phyloP scores from a whole-genome alignment of 2,113 vertebrate genomes.

The Setophaga kirtlandii region DNA sequence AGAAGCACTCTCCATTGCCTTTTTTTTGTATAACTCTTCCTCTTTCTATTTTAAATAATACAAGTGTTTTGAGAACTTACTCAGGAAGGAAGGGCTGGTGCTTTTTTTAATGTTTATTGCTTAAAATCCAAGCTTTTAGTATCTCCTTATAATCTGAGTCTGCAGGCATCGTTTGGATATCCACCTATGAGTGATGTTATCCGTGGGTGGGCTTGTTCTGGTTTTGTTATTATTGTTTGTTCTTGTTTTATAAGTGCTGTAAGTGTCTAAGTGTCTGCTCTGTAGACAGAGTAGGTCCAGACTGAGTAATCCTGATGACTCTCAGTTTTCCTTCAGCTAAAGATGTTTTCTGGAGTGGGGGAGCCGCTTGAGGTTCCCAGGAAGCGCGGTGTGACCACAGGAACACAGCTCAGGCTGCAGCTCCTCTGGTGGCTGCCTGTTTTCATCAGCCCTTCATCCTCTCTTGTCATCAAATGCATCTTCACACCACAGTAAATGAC shows the following conservation, averaged over 20 bases:
- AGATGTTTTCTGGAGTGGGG: background rate
- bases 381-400: fast-evolving
- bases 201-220: background rate
- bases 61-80: background rate
- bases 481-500: background rate
- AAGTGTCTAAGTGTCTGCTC: background rate
- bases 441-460: background rate
- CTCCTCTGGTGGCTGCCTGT: background rate
- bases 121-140: background rate
- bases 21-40: background rate
- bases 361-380: background rate
- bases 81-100: background rate
- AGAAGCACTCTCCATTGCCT: background rate
- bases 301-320: background rate
- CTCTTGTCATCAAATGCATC: background rate
- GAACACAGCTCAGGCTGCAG: background rate
- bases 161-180: background rate
- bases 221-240: background rate
- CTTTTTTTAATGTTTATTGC: background rate
- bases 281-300: background rate
- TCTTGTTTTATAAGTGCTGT: background rate
- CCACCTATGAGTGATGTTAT: background rate
- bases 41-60: constrained; percentile 1
- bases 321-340: background rate
- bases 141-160: background rate